Percentiles rank a stretch among this genome's conserved stretches.
phyloP scores from a whole-genome alignment of 2,888 invertebrate genomes.

The Phragmatobia fuliginosa region DNA sequence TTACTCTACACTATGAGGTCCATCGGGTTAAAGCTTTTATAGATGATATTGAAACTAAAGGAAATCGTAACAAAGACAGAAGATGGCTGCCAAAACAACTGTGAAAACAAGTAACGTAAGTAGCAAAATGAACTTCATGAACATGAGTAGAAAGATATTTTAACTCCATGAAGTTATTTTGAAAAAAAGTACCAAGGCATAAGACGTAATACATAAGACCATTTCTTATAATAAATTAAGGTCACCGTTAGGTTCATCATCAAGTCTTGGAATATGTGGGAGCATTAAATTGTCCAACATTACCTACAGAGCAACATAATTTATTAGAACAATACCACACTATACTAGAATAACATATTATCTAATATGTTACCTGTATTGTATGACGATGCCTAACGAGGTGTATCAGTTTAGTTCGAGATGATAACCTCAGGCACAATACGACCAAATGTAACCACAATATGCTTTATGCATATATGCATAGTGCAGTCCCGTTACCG shows the following conservation, averaged over 20 bases:
- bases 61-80: not conserved
- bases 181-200: not conserved
- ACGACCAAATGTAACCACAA: slow-evolving; percentile 35
- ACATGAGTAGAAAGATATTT: not conserved
- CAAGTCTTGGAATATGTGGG: too few species aligned
- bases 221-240: not conserved
- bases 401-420: slow-evolving; percentile 33
- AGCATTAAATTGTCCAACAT: not conserved
- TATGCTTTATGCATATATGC: not conserved
- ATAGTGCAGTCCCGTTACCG: not conserved
- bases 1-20: not conserved
- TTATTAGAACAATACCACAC: not conserved
- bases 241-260: not conserved
- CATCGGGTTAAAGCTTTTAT: not conserved
- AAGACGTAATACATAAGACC: not conserved
- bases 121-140: not conserved
- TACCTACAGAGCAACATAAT: not conserved
- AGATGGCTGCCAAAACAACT: not conserved
- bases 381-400: slow-evolving; percentile 22
- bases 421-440: slow-evolving; percentile 29
- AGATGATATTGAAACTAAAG: not conserved
- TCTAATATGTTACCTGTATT: not conserved
- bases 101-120: not conserved
- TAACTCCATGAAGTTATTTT: not conserved
- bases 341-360: not conserved